These are phyloP conservation scores for Drosophila villosipedis DNA, from an alignment of 2,888 invertebrate genomes.

Conservation along the genomic window DNA sequence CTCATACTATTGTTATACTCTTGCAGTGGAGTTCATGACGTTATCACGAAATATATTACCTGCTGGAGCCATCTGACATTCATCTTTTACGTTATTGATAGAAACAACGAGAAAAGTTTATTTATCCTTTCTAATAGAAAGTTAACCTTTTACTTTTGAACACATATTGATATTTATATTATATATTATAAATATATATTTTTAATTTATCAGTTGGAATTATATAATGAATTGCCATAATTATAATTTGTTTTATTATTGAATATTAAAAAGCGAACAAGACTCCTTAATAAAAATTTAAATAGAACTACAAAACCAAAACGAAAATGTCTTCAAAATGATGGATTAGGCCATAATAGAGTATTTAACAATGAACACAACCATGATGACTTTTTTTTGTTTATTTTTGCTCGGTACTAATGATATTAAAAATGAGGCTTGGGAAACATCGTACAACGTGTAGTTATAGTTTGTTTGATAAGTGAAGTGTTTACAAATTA, in stretches of 20 bases:
- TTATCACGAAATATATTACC: background rate
- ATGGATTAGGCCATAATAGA: background rate
- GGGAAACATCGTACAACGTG: background rate
- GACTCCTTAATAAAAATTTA: background rate
- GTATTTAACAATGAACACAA: background rate
- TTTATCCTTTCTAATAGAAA: background rate
- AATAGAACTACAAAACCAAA: background rate
- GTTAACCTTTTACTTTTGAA: background rate
- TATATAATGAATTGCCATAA: background rate
- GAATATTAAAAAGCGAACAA: background rate
- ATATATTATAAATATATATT: no score
- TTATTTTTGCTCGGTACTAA: slow-evolving; percentile 6
- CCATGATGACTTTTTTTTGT: background rate
- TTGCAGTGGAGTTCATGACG: background rate
- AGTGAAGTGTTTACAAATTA: slow-evolving; percentile 54
- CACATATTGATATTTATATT: background rate
- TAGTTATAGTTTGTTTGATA: slow-evolving; percentile 26
- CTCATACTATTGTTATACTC: background rate
- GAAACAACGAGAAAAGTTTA: background rate
- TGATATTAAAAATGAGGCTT: slow-evolving; percentile 14
- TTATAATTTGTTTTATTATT: background rate
- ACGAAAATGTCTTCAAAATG: background rate
- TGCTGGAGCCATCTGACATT: background rate
- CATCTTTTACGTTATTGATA: background rate
- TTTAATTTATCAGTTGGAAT: background rate